phyloP scores from a whole-genome alignment of 1,140 invertebrate species.

The Cephus cinctus region DNA sequence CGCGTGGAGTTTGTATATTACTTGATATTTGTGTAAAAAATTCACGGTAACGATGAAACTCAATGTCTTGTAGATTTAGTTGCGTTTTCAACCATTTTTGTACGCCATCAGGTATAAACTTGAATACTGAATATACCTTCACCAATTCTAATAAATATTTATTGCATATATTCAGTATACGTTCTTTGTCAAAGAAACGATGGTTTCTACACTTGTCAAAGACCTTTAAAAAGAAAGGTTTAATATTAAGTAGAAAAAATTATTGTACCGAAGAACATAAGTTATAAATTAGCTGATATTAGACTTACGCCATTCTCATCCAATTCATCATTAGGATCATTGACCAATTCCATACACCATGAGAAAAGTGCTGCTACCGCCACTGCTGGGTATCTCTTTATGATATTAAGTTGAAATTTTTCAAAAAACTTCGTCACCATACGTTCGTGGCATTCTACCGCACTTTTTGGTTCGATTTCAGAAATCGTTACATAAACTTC shows the following conservation, averaged over 20 bases:
- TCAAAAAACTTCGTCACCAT: slow-evolving; percentile 29
- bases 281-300: slow-evolving; percentile 1
- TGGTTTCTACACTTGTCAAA: slow-evolving; percentile 46
- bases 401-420: slow-evolving; percentile 25
- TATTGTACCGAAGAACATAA: not conserved
- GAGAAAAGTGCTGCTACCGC: slow-evolving; percentile 29
- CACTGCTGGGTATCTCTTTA: slow-evolving; percentile 12
- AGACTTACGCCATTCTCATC: slow-evolving; percentile 41
- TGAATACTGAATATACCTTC: slow-evolving; percentile 13
- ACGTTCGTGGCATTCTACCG: slow-evolving; percentile 17
- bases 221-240: slow-evolving; percentile 33
- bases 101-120: slow-evolving; percentile 17
- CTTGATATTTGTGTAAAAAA: too few relatives aligned
- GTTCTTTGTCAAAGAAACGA: slow-evolving; percentile 36
- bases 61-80: too few relatives aligned
- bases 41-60: too few relatives aligned
- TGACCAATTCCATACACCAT: slow-evolving; percentile 34
- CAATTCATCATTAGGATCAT: slow-evolving; percentile 37
- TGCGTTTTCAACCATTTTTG: slow-evolving; percentile 25
- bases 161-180: slow-evolving; percentile 29
- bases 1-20: too few relatives aligned
- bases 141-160: slow-evolving; percentile 19
- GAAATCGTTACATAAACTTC: slow-evolving; percentile 24
- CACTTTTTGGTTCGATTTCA: slow-evolving; percentile 17
- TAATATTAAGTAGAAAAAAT: not conserved